Percentiles rank a stretch among this genome's conserved stretches.
phyloP scores from a whole-genome alignment of 2,888 invertebrate genomes.

The Diachrysia chrysitis region DNA sequence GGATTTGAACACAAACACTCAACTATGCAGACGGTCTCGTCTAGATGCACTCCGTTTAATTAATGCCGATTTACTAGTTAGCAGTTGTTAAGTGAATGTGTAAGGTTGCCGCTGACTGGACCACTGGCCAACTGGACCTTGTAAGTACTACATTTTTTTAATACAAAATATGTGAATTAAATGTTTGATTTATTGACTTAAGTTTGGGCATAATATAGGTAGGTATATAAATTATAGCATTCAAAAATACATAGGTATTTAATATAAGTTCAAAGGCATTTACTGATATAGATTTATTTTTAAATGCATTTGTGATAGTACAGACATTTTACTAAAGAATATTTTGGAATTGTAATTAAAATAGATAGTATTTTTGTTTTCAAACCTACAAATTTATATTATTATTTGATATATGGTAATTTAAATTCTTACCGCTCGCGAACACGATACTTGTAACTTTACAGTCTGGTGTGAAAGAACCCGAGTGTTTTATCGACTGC shows the following conservation, averaged over 20 bases:
- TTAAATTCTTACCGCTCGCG: background rate
- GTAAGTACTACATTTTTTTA: background rate
- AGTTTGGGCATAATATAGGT: too few species aligned
- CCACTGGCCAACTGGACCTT: background rate
- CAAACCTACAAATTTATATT: too few species aligned
- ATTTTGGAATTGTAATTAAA: too few species aligned
- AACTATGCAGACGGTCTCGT: slow-evolving; percentile 75
- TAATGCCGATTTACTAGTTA: slow-evolving; percentile 71
- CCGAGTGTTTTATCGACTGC: slow-evolving; percentile 42
- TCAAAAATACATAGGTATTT: too few species aligned
- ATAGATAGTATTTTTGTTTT: too few species aligned
- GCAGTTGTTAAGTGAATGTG: slow-evolving; percentile 50
- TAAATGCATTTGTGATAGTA: too few species aligned
- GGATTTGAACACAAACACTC: slow-evolving; percentile 70
- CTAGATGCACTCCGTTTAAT: slow-evolving; percentile 73
- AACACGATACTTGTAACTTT: slow-evolving; percentile 2
- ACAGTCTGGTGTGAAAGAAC: slow-evolving; percentile 19
- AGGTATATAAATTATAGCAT: too few species aligned
- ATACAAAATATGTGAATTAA: background rate
- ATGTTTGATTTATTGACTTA: too few species aligned
- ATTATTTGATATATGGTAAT: too few species aligned
- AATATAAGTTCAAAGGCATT: too few species aligned
- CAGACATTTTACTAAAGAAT: too few species aligned
- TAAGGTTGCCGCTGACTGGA: slow-evolving; percentile 29
- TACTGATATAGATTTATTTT: too few species aligned